Conservation (phyloP, 2,888 invertebrate species). For the Torymus aiolomorphi region DNA sequence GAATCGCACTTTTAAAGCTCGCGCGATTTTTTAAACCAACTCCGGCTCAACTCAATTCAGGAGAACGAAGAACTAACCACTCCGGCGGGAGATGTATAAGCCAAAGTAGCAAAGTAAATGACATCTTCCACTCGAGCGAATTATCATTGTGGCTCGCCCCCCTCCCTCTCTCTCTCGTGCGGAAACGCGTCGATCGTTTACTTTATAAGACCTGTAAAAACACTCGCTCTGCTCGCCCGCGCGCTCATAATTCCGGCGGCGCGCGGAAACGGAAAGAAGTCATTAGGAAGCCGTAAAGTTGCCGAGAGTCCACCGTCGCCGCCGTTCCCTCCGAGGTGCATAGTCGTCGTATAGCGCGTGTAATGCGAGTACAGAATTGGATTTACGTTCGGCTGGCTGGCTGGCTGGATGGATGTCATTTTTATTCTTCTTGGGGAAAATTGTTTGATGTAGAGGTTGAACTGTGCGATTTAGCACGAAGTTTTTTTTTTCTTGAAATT, state of each 20-base stretch:
- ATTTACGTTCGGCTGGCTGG: slow-evolving; percentile 6
- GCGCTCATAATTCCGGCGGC: slow-evolving; percentile 16
- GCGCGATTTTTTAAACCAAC: no score
- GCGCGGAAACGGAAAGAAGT: slow-evolving; percentile 30
- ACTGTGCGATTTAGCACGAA: no score
- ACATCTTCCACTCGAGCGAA: slow-evolving; percentile 32
- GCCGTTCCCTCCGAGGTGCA: no score
- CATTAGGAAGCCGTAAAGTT: slow-evolving; percentile 34
- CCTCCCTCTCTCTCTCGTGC: not conserved
- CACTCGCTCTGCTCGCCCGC: slow-evolving; percentile 1
- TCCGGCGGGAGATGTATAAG: no score
- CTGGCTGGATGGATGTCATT: not conserved
- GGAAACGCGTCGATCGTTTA: slow-evolving; percentile 3
- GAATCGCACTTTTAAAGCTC: no score
- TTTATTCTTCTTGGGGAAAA: not conserved
- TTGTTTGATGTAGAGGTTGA: no score
- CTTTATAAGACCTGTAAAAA: slow-evolving; percentile 42
- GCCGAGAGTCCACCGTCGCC: not conserved
- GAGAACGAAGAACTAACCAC: no score
- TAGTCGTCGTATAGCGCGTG: not conserved
- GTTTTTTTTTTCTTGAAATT: no score
- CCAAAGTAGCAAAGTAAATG: slow-evolving; percentile 4
- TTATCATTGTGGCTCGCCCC: slow-evolving; percentile 8
- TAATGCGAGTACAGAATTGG: slow-evolving; percentile 22
- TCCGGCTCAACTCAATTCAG: no score